Evolutionary conservation across 2,797 vertebrate species (phyloP), one percentile per base, ranked within the genome.

Genomic region (Lutjanus campechanus): DNA sequence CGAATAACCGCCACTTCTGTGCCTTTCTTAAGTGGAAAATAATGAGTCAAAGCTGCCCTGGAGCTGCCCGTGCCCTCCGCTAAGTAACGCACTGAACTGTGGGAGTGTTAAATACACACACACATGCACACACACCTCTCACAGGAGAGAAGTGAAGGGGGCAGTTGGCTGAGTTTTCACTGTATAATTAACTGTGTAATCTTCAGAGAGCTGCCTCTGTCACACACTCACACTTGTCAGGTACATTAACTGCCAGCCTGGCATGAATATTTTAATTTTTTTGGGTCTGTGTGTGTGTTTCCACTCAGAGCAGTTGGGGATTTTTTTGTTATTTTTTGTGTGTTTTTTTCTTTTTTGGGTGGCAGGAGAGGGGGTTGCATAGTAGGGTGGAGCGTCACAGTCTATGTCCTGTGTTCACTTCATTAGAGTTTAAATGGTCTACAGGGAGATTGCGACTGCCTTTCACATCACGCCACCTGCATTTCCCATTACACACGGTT

Each of bases 401-500:
- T 94, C 93, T 84, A 83, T 87, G 92, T 93, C 89, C 93, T 90
- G 85, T 94, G 92, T 91, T 96, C 94, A 95, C 95, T 96, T 95
- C 95, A 96, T 96, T 96, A 93, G 83, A 92, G 72, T 93, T 95
- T 93, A 94, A 95, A 92, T 83, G 89, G 91, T 85, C 94, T 92
- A 62, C 84, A 73, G 95, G 94, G 95, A 94, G 82, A 89, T 86
- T 47, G 75, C 76, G 73, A 77, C 93, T 94, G 95, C 92, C 91
- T 95, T 94, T 94, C 92, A 91, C 93, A 95, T 95, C 89, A 90
- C 93, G 80, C 91, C 95, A 95, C 93, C 94, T 96, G 95, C 86
- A 83, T 92, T 95, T 94, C 90, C 89, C 94, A 95, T 96, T 93
- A 95, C 87, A 89, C 84, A 66, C 82, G 73, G 83, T 81, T 83